Conservation (phyloP, 2,113 vertebrate species). For the Paramormyrops kingsleyae region DNA sequence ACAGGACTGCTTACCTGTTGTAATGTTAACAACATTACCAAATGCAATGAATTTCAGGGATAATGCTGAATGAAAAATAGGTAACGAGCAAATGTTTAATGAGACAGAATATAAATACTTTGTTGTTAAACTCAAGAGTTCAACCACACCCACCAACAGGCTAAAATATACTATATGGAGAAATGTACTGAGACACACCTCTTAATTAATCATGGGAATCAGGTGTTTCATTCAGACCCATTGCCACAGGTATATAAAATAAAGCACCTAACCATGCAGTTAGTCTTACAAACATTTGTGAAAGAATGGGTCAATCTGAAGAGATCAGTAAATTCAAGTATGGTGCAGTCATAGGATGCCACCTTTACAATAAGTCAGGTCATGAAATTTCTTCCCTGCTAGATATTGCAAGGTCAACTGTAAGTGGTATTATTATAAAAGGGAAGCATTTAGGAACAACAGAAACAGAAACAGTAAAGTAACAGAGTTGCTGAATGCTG, state of each 20-base stretch:
- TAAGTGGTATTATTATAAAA: neutral
- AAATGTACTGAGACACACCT: neutral
- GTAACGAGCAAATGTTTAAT: slow-evolving; percentile 16
- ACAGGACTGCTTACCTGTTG: neutral
- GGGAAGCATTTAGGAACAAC: neutral
- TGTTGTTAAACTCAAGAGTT: neutral
- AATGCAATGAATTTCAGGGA: neutral
- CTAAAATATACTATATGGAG: neutral
- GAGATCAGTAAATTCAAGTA: neutral
- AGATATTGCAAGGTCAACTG: neutral
- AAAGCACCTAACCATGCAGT: neutral
- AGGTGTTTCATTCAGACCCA: neutral
- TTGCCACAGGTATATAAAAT: neutral
- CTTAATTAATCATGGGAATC: neutral
- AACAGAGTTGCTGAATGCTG: neutral
- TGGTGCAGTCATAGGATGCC: neutral
- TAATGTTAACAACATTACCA: neutral
- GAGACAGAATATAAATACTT: neutral
- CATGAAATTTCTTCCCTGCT: neutral
- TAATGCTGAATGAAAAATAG: slow-evolving; percentile 9
- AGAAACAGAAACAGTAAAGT: neutral
- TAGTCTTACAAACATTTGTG: neutral
- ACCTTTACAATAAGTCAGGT: neutral
- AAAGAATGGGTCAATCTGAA: neutral
- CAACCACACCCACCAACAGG: neutral